These are phyloP conservation scores for Melipona bicolor DNA, from an alignment of 2,888 invertebrate species.

Conservation along the genomic window DNA sequence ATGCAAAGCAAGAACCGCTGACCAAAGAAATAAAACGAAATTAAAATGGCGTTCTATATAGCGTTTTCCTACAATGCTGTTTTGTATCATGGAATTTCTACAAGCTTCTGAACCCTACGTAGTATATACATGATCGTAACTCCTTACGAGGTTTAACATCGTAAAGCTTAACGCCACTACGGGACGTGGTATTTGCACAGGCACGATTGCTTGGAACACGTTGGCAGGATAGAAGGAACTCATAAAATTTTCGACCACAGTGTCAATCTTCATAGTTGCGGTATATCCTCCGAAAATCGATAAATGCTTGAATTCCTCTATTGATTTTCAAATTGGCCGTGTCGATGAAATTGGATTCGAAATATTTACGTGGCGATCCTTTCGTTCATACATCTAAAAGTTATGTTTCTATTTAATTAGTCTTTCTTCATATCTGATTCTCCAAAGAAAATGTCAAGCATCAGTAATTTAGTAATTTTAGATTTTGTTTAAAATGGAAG, in stretches of 20 bases:
- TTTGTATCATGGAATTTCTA: constrained; percentile 22
- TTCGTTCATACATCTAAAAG: background rate
- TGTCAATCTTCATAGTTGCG: constrained; percentile 36
- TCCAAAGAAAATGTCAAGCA: background rate
- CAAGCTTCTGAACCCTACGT: constrained; percentile 32
- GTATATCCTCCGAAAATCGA: background rate
- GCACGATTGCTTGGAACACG: constrained; percentile 26
- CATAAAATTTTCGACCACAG: constrained; percentile 50
- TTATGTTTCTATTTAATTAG: background rate
- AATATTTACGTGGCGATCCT: background rate
- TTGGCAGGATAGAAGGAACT: constrained; percentile 34
- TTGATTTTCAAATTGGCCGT: constrained; percentile 11
- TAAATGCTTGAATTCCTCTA: constrained; percentile 16
- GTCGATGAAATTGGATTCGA: background rate
- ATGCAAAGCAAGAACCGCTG: background rate
- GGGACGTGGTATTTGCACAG: constrained; percentile 33
- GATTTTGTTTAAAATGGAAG: background rate
- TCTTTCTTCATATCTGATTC: background rate
- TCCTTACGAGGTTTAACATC: constrained; percentile 57
- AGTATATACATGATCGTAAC: constrained; percentile 47
- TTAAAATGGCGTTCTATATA: background rate
- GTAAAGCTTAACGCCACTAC: constrained; percentile 51
- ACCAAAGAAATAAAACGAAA: constrained; percentile 3
- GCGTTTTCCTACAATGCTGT: background rate
- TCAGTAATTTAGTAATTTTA: background rate